Conservation (phyloP, 2,888 invertebrate species). For the Hylaea fasciaria region DNA sequence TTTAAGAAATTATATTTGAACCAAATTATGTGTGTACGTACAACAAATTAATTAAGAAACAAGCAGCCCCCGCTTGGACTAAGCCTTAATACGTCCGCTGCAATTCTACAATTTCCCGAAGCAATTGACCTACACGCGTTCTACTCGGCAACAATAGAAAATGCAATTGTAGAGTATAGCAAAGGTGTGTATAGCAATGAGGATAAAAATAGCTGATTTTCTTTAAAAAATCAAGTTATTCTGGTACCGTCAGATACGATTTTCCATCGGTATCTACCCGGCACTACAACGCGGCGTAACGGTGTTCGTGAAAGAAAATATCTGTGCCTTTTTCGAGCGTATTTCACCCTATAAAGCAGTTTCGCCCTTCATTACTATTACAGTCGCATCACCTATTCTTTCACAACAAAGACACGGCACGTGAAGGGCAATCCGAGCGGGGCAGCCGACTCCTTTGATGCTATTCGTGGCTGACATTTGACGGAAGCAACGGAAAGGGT, state of each 20-base stretch:
- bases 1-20: background rate
- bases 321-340: background rate
- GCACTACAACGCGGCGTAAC: too few species aligned
- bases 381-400: background rate
- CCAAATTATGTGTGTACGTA: too few species aligned
- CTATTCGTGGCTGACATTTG: conserved; percentile 9
- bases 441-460: conserved; percentile 14
- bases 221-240: too few species aligned
- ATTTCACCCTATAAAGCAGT: background rate
- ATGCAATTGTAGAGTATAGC: conserved; percentile 17
- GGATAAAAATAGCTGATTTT: too few species aligned
- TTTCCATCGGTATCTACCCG: too few species aligned
- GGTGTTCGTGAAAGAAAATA: too few species aligned
- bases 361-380: background rate
- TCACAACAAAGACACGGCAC: background rate
- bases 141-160: conserved; percentile 22
- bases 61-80: conserved; percentile 1
- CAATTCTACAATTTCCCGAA: conserved; percentile 19
- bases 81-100: conserved; percentile 10
- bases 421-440: conserved; percentile 3
- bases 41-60: too few species aligned
- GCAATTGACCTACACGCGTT: conserved; percentile 24
- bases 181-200: too few species aligned
- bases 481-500: conserved; percentile 11
- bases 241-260: too few species aligned